A percentile compares a stretch with the other conserved stretches of the same genome.
These are phyloP conservation scores for Prinia subflava DNA, from an alignment of 2,113 vertebrate species.

Conservation along the genomic window DNA sequence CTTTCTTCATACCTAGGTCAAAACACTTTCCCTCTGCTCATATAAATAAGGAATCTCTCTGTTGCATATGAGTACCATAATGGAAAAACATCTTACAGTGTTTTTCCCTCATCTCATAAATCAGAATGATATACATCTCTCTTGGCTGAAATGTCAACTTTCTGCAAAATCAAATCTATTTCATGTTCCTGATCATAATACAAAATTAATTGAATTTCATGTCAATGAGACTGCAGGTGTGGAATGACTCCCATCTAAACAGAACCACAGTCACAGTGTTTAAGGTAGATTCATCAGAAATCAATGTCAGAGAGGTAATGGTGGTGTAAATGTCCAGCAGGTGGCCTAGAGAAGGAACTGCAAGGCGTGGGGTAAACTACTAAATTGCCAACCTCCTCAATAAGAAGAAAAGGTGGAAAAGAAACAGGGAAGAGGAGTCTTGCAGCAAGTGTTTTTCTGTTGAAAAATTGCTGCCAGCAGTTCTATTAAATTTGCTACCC, in stretches of 20 bases:
- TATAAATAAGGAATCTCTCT: neutral
- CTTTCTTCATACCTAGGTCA: neutral
- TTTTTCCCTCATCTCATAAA: neutral
- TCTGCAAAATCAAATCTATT: slow-evolving; percentile 8
- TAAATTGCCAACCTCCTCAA: neutral
- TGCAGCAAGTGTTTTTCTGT: neutral
- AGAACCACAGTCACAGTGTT: neutral
- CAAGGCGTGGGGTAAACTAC: neutral
- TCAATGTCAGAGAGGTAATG: neutral
- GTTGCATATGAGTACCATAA: neutral
- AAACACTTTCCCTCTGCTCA: neutral
- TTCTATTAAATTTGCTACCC: neutral
- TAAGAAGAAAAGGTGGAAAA: neutral
- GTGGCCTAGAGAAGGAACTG: neutral
- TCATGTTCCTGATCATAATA: neutral
- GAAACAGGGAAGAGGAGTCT: neutral
- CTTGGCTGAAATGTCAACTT: neutral
- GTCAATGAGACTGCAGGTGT: neutral
- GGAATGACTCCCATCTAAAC: neutral
- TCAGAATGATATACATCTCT: neutral
- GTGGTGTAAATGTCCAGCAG: neutral
- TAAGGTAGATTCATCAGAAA: neutral
- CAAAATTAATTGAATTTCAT: slow-evolving; percentile 1
- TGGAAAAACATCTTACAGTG: neutral
- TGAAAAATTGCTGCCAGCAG: neutral